Conservation (phyloP, 1,140 invertebrate species). For the Drosophila parvula region DNA sequence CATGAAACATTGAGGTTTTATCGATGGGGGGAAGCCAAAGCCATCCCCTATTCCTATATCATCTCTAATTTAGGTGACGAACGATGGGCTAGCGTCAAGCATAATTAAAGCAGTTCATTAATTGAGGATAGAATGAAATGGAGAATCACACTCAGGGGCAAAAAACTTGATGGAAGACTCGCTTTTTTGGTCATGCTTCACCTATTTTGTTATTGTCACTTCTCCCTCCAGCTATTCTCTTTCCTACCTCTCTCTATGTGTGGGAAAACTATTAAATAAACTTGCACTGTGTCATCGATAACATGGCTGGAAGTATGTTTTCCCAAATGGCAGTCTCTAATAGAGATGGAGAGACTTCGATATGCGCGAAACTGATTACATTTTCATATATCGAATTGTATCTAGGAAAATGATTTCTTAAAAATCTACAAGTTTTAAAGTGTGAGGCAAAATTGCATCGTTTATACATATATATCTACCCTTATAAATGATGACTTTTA, state of each 20-base stretch:
- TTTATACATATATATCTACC: no score
- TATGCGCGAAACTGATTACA: neutral
- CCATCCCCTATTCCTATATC: neutral
- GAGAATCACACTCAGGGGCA: slow-evolving; percentile 28
- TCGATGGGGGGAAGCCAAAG: slow-evolving; percentile 14
- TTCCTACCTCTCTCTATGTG: neutral
- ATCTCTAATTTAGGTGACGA: slow-evolving; percentile 35
- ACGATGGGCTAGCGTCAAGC: slow-evolving; percentile 24
- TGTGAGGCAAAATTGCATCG: no score
- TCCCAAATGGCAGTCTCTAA: neutral
- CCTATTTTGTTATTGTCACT: slow-evolving; percentile 21
- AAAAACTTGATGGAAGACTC: slow-evolving; percentile 2
- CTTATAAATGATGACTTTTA: neutral
- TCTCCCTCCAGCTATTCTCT: neutral
- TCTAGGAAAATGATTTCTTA: neutral
- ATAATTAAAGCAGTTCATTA: slow-evolving; percentile 58
- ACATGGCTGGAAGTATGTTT: neutral
- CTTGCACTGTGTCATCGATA: slow-evolving; percentile 15
- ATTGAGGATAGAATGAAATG: slow-evolving; percentile 18
- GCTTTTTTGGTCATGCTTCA: slow-evolving; percentile 40
- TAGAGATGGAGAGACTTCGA: neutral
- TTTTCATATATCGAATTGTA: neutral
- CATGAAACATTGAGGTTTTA: slow-evolving; percentile 3
- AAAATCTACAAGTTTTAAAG: no score
- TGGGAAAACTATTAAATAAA: slow-evolving; percentile 2